Percentiles rank a stretch among this genome's conserved stretches.
Evolutionary conservation across 2,113 vertebrate species (phyloP).

Genomic region (Perognathus longimembris): DNA sequence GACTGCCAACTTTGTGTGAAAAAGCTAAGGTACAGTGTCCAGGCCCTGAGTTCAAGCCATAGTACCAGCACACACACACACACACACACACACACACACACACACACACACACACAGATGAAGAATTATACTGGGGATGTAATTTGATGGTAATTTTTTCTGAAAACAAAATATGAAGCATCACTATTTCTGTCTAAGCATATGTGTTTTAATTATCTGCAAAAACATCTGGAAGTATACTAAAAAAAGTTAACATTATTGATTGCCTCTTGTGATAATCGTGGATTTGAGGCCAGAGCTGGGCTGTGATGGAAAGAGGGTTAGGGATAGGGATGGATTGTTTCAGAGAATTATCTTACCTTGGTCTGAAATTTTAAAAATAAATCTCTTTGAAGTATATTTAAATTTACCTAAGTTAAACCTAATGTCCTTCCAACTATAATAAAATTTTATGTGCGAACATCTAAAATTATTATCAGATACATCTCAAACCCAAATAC

Average conservation of each 20-base stretch:
- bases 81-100: no score
- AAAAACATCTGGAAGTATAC: background rate
- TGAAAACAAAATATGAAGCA: background rate
- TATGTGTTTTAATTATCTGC: background rate
- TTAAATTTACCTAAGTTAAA: slow-evolving; percentile 27
- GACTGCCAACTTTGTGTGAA: no score
- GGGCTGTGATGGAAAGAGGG: accelerated
- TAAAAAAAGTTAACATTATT: background rate
- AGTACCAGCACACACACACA: no score
- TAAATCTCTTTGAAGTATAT: background rate
- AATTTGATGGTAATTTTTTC: background rate
- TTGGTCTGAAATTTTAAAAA: background rate
- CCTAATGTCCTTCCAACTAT: background rate
- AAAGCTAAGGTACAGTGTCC: no score
- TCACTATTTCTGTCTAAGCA: background rate
- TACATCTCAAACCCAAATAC: background rate
- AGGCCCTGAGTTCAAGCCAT: no score
- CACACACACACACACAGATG: no score
- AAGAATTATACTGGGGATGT: background rate
- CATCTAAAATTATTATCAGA: background rate
- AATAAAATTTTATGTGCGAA: background rate
- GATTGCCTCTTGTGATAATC: background rate
- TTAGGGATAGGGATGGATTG: background rate
- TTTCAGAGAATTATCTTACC: background rate
- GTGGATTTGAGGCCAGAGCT: background rate